These are phyloP conservation scores for Oreochromis aureus DNA, from an alignment of 2,113 vertebrate species.

Conservation along the genomic window DNA sequence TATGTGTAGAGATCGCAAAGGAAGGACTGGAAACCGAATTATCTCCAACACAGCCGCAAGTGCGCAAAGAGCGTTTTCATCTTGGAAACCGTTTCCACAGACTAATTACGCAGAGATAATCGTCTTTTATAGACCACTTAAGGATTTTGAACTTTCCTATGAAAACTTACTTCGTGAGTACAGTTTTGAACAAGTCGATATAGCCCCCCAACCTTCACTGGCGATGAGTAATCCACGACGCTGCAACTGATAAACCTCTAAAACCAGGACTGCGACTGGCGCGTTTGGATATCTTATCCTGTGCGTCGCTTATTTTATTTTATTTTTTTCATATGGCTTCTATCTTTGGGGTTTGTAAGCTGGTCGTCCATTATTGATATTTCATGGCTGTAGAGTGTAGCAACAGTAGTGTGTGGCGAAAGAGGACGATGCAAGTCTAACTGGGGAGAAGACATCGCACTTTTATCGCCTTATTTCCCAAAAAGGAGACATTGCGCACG, in stretches of 20 bases:
- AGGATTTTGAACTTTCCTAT: slow-evolving; percentile 42
- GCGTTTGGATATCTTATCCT: slow-evolving; percentile 53
- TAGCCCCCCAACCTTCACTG: slow-evolving; percentile 27
- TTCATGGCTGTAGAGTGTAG: slow-evolving; percentile 60
- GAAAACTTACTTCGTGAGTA: slow-evolving; percentile 46
- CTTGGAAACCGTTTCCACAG: neutral
- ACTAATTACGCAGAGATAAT: slow-evolving; percentile 38
- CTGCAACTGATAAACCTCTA: slow-evolving; percentile 39
- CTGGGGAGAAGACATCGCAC: slow-evolving; percentile 48
- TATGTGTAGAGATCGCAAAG: slow-evolving; percentile 34
- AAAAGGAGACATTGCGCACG: slow-evolving; percentile 55
- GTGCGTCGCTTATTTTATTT: neutral
- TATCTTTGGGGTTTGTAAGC: neutral
- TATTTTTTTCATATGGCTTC: slow-evolving; percentile 34
- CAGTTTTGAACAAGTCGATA: slow-evolving; percentile 19
- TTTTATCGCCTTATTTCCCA: slow-evolving; percentile 45
- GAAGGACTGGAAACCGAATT: slow-evolving; percentile 33
- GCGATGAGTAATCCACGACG: slow-evolving; percentile 57
- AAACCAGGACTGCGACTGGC: slow-evolving; percentile 50
- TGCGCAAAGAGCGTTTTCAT: slow-evolving; percentile 32
- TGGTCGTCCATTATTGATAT: slow-evolving; percentile 34
- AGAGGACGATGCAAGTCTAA: slow-evolving; percentile 57
- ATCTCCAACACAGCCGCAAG: slow-evolving; percentile 22
- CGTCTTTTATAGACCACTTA: neutral
- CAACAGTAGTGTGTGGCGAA: slow-evolving; percentile 46